Conservation (phyloP, 2,888 invertebrate genomes). For the Idaea straminata region DNA sequence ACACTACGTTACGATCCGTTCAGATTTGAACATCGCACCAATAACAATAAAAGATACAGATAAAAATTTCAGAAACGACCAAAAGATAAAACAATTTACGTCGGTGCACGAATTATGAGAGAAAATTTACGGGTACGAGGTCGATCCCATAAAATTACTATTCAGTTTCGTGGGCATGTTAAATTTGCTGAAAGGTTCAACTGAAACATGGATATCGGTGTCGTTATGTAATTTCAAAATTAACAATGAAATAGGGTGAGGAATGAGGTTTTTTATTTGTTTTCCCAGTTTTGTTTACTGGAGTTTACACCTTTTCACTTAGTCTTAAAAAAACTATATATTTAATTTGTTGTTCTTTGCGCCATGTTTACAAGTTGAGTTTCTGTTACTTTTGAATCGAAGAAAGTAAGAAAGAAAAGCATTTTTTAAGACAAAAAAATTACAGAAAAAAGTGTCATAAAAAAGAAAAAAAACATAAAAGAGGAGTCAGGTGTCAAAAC, state of each 20-base stretch:
- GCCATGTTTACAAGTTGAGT: conserved; percentile 4
- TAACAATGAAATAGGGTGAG: not conserved
- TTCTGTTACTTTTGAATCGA: conserved; percentile 7
- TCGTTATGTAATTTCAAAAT: conserved; percentile 14
- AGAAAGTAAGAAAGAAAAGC: no score
- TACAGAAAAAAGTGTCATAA: no score
- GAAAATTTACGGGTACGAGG: conserved; percentile 27
- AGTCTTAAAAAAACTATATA: not conserved
- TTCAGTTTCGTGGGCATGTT: conserved; percentile 24
- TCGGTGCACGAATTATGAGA: conserved; percentile 24
- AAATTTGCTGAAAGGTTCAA: conserved; percentile 22
- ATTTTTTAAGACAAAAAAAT: no score
- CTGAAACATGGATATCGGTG: conserved; percentile 13
- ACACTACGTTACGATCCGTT: conserved; percentile 12
- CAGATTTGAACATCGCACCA: conserved; percentile 7
- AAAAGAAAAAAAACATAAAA: no score
- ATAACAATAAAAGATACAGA: conserved; percentile 14
- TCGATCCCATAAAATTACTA: conserved; percentile 29
- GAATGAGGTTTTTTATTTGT: not conserved
- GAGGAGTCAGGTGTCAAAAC: not conserved
- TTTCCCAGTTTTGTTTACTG: not conserved
- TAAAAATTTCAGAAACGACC: conserved; percentile 10
- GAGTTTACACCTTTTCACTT: not conserved
- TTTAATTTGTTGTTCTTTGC: not conserved
- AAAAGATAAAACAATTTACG: conserved; percentile 33